A percentile compares a stretch with the other conserved stretches of the same genome.
Evolutionary conservation across 1,140 invertebrate species (phyloP).

Genomic region (Melipona quadrifasciata): DNA sequence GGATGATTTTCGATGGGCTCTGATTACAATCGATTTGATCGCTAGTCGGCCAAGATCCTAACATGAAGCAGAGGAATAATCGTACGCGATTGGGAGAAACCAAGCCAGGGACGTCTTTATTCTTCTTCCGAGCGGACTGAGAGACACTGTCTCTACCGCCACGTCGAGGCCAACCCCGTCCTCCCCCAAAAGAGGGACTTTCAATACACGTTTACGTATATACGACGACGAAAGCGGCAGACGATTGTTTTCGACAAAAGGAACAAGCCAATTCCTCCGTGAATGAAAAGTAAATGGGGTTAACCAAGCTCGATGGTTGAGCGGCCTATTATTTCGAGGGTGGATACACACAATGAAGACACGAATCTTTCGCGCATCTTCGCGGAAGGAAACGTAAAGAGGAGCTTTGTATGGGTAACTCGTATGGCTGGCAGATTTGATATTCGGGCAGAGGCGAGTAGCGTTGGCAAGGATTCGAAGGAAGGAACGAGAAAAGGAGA

Average conservation of each 20-base stretch:
- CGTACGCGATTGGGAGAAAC: neutral
- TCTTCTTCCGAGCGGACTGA: neutral
- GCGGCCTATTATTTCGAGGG: slow-evolving; percentile 62
- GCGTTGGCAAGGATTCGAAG: neutral
- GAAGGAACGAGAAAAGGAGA: neutral
- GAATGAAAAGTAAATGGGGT: slow-evolving; percentile 67
- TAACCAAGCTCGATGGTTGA: slow-evolving; percentile 59
- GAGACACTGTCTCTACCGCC: slow-evolving; percentile 41
- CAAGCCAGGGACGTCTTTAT: neutral
- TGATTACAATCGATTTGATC: slow-evolving; percentile 77
- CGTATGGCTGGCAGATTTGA: slow-evolving; percentile 2
- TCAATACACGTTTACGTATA: slow-evolving; percentile 53
- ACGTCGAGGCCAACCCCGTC: neutral
- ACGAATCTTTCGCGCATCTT: slow-evolving; percentile 54
- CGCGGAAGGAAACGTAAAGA: slow-evolving; percentile 29
- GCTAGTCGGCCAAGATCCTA: slow-evolving; percentile 36
- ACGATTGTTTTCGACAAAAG: slow-evolving; percentile 67
- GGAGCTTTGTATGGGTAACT: slow-evolving; percentile 1
- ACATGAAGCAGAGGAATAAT: slow-evolving; percentile 39
- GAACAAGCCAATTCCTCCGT: slow-evolving; percentile 43
- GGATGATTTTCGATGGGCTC: slow-evolving; percentile 75
- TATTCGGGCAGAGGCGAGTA: neutral
- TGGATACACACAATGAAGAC: slow-evolving; percentile 57
- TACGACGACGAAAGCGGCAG: neutral
- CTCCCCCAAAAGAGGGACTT: neutral